Evolutionary conservation across 2,888 invertebrate species (phyloP), one percentile per base, ranked within the genome.

Genomic region (Parasteatoda lunata): DNA sequence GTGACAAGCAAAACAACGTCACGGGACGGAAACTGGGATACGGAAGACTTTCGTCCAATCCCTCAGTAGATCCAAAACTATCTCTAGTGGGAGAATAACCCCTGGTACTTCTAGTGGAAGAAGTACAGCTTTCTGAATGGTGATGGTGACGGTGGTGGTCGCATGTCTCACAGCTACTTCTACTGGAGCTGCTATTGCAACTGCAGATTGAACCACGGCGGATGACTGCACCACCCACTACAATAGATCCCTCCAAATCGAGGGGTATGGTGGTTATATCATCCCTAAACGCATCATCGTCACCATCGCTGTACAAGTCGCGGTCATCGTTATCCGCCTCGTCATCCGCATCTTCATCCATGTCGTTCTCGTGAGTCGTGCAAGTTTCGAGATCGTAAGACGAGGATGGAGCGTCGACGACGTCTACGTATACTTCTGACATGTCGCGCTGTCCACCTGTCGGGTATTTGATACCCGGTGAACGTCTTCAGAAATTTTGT

Each of bases 21-120:
- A 96, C 94, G 85, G 96, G 95, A 79, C 96, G 96, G 92, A 98
- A 98, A 82, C 97, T 98, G 13, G 98, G 98, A 93, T 96, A 98
- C 71, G 97, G 97, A 90, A 97, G 94, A 59, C 92, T 91, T 45
- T 88, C 87, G 7, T 84, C 84, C 52, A 11, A 15, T 4, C 77
- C 84, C 51, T 51, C 64, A 3, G n/a, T 71, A 3, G 51, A 15
- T 5, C n/a, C 30, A 15, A 15, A 11, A 9, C 65, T 77, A 30
- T 79, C 70, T n/a, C 75, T 59, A 54, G 77, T 76, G 9, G 78
- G 69, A 0, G 88, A 83, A 5, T 83, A 83, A 15, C 79, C 79
- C 66, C 79, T 69, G 7, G 54, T 77, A 8, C 54, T 78, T n/a
- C 77, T 77, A 3, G 71, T 66, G 8, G 76, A 65, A 7, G 73